Base-by-base conservation (phyloP, 2,113 vertebrate genomes). In the Varanus salvator region DNA sequence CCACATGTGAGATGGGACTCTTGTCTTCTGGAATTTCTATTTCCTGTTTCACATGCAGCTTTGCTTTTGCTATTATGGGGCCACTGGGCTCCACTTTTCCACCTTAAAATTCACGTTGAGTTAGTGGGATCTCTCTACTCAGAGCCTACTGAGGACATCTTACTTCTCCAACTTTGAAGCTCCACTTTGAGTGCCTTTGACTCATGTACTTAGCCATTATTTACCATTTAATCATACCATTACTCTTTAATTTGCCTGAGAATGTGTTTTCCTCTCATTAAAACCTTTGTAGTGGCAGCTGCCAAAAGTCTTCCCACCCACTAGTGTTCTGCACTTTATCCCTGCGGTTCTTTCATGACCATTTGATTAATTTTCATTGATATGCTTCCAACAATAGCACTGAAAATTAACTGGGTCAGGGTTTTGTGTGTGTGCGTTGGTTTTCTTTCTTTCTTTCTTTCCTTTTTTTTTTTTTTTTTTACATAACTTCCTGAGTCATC, bases 301-400 rank as follows among this genome's bases (percentile, higher is more conserved):
- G 91, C 92, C 93, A 95, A 87, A 89, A 94, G 7, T 85, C 86
- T 92, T 94, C 89, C 92, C 87, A 93, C 89, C 92, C 87, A 90
- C 87, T 91, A 93, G 71, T 93, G 92, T 94, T 90, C 90, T 86
- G 44, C 27, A 21, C 68, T 89, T 81, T 91, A 89, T 95, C 91
- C 89, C 93, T 95, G 87, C 66, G 92, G 92, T 92, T 95, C 90
- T 69, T 95, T 94, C 29, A 27, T 95, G 95, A 95, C 93, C 93
- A 84, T 93, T 96, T 96, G 95, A 96, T 96, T 96, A 95, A 95
- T 96, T 96, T 95, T 95, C 94, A 96, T 94, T 96, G 94, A 95
- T 96, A 94, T 89, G 91, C 82, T 93, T 96, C 95, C 95, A 96
- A 96, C 94, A 96, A 95, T 91, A 95, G 94, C 94, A 96, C 90